phyloP scores from a whole-genome alignment of 2,797 vertebrate genomes.

The Takifugu rubripes region DNA sequence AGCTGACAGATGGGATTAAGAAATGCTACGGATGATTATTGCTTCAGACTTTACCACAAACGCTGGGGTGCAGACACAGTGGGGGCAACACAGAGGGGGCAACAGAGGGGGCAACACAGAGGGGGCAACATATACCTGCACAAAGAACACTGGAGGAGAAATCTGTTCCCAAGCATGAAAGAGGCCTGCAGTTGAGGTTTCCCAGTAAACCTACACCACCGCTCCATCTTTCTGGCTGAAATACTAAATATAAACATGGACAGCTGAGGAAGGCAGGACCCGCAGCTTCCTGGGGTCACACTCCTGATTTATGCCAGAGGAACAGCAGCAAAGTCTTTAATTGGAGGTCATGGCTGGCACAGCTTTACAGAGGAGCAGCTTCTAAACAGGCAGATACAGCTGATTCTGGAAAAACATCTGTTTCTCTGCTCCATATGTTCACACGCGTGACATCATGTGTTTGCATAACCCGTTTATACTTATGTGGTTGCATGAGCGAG shows the following conservation, averaged over 20 bases:
- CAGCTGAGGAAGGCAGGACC: constrained; percentile 66
- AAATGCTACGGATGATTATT: constrained; percentile 16
- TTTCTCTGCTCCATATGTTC: constrained; percentile 1
- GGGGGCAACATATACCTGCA: too few relatives aligned
- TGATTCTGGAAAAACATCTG: neutral
- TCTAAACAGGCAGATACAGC: constrained; percentile 33
- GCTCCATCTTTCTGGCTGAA: constrained; percentile 34
- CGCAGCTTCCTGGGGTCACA: constrained; percentile 51
- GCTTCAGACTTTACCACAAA: constrained; percentile 39
- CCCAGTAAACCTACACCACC: too few relatives aligned
- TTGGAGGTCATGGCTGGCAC: constrained; percentile 39
- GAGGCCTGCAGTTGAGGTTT: too few relatives aligned
- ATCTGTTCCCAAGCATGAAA: too few relatives aligned
- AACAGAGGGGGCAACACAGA: too few relatives aligned
- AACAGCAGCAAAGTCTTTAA: constrained; percentile 58
- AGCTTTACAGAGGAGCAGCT: constrained; percentile 50
- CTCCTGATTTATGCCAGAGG: constrained; percentile 60
- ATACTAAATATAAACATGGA: constrained; percentile 74
- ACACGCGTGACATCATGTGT: neutral
- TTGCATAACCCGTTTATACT: neutral
- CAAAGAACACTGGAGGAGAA: too few relatives aligned
- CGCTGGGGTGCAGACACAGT: too few relatives aligned
- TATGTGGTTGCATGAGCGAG: neutral
- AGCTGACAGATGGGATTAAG: constrained; percentile 34
- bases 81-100: too few relatives aligned